A percentile compares a stretch with the other conserved stretches of the same genome.
phyloP scores from a whole-genome alignment of 2,113 vertebrate genomes.

The Alethe diademata region DNA sequence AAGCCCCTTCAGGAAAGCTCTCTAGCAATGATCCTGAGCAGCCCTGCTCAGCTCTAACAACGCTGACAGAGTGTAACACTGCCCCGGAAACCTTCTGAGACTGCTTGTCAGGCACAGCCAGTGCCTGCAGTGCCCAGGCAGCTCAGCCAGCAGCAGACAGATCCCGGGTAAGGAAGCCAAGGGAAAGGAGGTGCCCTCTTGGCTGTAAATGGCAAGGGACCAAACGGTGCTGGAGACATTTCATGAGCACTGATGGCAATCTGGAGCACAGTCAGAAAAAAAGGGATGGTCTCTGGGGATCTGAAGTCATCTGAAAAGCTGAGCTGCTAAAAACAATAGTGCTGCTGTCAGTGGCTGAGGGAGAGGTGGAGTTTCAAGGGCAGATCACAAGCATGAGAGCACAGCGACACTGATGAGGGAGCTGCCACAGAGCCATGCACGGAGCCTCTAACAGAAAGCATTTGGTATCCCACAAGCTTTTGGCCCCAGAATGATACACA shows the following conservation, averaged over 20 bases:
- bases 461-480: neutral
- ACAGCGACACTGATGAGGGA: neutral
- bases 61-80: slow-evolving; percentile 40
- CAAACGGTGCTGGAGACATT: neutral
- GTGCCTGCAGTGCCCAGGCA: neutral
- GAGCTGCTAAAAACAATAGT: slow-evolving; percentile 14
- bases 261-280: neutral
- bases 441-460: neutral
- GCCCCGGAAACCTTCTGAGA: slow-evolving; percentile 25
- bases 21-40: slow-evolving; percentile 10
- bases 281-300: neutral
- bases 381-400: neutral
- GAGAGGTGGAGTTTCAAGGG: neutral
- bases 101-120: neutral
- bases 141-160: slow-evolving; percentile 15
- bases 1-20: slow-evolving; percentile 52
- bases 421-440: neutral
- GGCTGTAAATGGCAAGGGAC: slow-evolving; percentile 1
- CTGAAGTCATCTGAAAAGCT: neutral
- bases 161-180: neutral
- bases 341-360: neutral
- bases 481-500: neutral
- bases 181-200: slow-evolving; percentile 33
- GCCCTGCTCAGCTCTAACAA: slow-evolving; percentile 2
- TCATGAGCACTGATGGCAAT: neutral